phyloP scores from a whole-genome alignment of 2,888 invertebrate genomes.

The Lasioglossum villosulum region DNA sequence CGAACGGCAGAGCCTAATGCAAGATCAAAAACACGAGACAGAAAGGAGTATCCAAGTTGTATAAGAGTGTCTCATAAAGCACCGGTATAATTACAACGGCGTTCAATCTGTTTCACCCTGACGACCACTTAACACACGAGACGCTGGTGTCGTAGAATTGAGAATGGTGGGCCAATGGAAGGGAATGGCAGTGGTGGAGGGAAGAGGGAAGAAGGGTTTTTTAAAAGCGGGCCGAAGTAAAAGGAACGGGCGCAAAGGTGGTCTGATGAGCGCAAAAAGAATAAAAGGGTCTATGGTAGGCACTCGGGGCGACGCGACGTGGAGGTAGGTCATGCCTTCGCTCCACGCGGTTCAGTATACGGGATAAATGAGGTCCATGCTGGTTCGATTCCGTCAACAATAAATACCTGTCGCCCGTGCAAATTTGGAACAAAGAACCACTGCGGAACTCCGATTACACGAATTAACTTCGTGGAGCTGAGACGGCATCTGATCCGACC shows the following conservation, averaged over 20 bases:
- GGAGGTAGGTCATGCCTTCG: constrained; percentile 42
- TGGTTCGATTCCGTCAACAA: constrained; percentile 56
- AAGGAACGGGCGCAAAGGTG: constrained; percentile 44
- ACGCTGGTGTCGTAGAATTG: constrained; percentile 43
- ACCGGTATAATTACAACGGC: neutral
- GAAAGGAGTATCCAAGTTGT: neutral
- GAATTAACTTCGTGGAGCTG: neutral
- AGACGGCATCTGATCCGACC: neutral
- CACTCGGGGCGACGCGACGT: constrained; percentile 27
- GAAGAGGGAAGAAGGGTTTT: constrained; percentile 17
- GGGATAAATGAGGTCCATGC: constrained; percentile 40
- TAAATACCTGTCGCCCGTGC: constrained; percentile 42
- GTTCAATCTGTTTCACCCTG: constrained; percentile 26
- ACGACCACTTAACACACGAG: constrained; percentile 13
- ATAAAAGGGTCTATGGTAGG: constrained; percentile 37
- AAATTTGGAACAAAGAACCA: constrained; percentile 12
- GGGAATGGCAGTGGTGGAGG: constrained; percentile 15
- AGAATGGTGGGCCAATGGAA: constrained; percentile 39
- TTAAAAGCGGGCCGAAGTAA: constrained; percentile 46
- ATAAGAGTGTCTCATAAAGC: neutral
- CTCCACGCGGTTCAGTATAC: constrained; percentile 11
- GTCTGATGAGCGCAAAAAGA: constrained; percentile 56
- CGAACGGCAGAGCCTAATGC: neutral
- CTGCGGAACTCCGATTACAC: neutral
- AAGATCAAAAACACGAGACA: neutral